Conservation (phyloP, 2,888 invertebrate genomes). For the Atethmia centrago region DNA sequence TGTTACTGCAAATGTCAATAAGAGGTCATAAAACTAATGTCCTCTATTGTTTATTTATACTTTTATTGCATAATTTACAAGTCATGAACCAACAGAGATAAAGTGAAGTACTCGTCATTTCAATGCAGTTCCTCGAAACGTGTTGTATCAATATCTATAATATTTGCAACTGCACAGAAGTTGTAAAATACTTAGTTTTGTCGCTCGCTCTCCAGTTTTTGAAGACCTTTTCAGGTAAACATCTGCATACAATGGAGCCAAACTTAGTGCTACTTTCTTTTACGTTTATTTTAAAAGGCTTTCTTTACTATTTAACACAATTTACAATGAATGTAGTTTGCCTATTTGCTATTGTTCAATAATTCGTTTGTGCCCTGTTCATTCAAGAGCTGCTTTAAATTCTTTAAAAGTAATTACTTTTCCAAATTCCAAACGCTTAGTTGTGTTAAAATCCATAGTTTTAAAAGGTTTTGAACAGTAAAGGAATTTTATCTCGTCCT, state of each 20-base stretch:
- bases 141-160: constrained; percentile 13
- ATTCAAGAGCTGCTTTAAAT: constrained; percentile 43
- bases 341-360: constrained; percentile 50
- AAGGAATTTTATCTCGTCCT: constrained; percentile 63
- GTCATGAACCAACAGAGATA: constrained; percentile 50
- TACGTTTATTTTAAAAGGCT: constrained; percentile 24
- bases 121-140: constrained; percentile 31
- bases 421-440: constrained; percentile 38
- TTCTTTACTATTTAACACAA: constrained; percentile 34
- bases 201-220: constrained; percentile 18
- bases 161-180: constrained; percentile 17
- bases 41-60: constrained; percentile 56
- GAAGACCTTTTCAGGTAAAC: constrained; percentile 56
- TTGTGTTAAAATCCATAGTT: constrained; percentile 35
- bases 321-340: constrained; percentile 42
- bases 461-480: constrained; percentile 40
- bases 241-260: constrained; percentile 36
- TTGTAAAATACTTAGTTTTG: constrained; percentile 34
- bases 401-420: constrained; percentile 44
- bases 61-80: constrained; percentile 56
- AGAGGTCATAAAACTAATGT: constrained; percentile 50
- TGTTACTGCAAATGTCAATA: constrained; percentile 32
- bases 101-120: constrained; percentile 33
- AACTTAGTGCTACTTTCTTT: constrained; percentile 36
- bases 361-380: constrained; percentile 51